Evolutionary conservation across 2,888 invertebrate species (phyloP).

Genomic region (Taenaris catops): DNA sequence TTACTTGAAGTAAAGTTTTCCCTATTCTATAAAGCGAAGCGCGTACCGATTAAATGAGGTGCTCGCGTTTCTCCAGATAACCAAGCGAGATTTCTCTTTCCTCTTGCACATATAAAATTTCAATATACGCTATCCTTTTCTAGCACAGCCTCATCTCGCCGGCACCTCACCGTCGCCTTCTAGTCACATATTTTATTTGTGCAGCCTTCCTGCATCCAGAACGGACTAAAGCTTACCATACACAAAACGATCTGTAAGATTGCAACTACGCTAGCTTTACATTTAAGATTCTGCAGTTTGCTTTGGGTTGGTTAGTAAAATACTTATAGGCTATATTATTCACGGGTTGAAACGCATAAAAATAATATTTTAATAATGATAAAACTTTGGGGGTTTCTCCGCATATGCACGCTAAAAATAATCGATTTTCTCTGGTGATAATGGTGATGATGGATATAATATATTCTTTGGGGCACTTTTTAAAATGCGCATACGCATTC

Average conservation of each 20-base stretch:
- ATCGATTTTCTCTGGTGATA: no score
- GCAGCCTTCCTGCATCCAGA: conserved; percentile 74
- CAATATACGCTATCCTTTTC: no score
- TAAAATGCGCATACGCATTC: no score
- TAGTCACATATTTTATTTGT: conserved; percentile 80
- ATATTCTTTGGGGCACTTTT: no score
- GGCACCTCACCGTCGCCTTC: conserved; percentile 76
- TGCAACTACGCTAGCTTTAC: conserved; percentile 17
- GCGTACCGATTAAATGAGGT: conserved; percentile 79
- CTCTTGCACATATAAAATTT: conserved; percentile 35
- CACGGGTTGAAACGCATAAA: no score
- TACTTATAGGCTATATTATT: conserved; percentile 24
- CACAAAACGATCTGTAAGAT: conserved; percentile 37
- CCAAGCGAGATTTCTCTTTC: conserved; percentile 46
- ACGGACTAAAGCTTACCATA: conserved; percentile 59
- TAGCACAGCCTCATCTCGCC: conserved; percentile 70
- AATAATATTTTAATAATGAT: no score
- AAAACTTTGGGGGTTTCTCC: no score
- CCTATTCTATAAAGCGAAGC: conserved; percentile 72
- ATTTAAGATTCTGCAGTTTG: conserved; percentile 7
- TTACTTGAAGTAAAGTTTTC: conserved; percentile 68
- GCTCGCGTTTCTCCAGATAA: conserved; percentile 78
- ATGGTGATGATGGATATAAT: no score
- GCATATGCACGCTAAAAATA: no score
- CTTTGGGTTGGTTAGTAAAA: conserved; percentile 1